phyloP scores from a whole-genome alignment of 1,140 invertebrate genomes.

The Venturia canescens region DNA sequence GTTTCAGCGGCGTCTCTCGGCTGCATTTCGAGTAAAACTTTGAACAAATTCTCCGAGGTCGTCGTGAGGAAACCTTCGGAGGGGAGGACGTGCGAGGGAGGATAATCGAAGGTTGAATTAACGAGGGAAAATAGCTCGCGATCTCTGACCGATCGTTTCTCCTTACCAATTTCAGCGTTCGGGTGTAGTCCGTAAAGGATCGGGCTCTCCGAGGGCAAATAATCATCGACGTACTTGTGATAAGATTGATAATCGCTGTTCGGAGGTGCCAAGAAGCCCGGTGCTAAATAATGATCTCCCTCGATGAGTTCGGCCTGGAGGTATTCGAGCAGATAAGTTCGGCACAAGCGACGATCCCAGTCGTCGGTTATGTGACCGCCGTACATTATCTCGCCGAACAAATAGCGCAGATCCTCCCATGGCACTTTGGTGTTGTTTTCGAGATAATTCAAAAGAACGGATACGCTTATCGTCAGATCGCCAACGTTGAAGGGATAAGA shows the following conservation, averaged over 20 bases:
- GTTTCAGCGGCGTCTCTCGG: slow-evolving; percentile 87
- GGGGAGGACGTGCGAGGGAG: slow-evolving; percentile 15
- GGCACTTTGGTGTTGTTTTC: slow-evolving; percentile 92
- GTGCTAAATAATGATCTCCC: slow-evolving; percentile 89
- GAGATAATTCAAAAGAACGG: slow-evolving; percentile 95
- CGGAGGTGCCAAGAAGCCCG: slow-evolving; percentile 89
- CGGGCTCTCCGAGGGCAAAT: slow-evolving; percentile 91
- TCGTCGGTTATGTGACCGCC: slow-evolving; percentile 98
- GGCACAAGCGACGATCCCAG: slow-evolving; percentile 93
- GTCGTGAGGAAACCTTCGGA: slow-evolving; percentile 86
- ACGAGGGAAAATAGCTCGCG: too few relatives aligned
- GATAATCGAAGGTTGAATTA: background rate
- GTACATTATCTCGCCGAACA: slow-evolving; percentile 98
- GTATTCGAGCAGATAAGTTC: slow-evolving; percentile 92
- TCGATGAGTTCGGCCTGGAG: slow-evolving; percentile 91
- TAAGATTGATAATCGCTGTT: slow-evolving; percentile 92
- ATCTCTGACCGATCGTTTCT: slow-evolving; percentile 14
- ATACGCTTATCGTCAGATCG: slow-evolving; percentile 94
- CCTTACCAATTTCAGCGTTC: slow-evolving; percentile 93
- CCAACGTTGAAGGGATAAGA: slow-evolving; percentile 87
- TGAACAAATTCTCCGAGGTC: slow-evolving; percentile 91
- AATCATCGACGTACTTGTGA: slow-evolving; percentile 93
- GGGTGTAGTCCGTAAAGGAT: slow-evolving; percentile 94
- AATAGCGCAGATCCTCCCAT: slow-evolving; percentile 94
- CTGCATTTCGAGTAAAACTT: slow-evolving; percentile 94